Base-by-base conservation (phyloP, 2,888 invertebrate species). In the Taphrorychus bicolor region DNA sequence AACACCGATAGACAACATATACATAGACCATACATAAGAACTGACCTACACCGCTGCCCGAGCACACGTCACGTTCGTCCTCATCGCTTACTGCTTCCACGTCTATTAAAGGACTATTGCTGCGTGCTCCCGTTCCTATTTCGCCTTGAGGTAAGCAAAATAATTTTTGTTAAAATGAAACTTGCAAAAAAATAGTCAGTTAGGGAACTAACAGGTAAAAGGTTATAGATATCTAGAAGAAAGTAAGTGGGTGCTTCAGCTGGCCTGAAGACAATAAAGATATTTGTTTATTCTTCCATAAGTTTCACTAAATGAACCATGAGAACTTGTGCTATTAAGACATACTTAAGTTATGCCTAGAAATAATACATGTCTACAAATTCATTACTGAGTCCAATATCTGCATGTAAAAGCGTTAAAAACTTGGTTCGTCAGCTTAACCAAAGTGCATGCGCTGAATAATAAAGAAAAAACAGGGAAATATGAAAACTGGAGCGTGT, bases 101-200 rank as follows among this genome's bases (percentile, higher is more conserved):
- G 83, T 88, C 88, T 79, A 88, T 87, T 82, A 88, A 85, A 78
- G 89, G 88, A 83, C 88, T 88, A 80, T 82, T 82, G 79, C 84
- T 86, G 78, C 84, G 84, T 81, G 83, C 86, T 73, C 79, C 81
- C 81, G 83, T 85, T 80, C 86, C 86, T 84, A 87, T 87, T 84
- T 88, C 88, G 88, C 88, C 89, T 88, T 83, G 23, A 56, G 60
- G 54, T 69, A 48, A 19, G 57, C 52, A 62, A 65, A 16, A 11
- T 16, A 11, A n/a, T 16, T 21, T 21, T 14, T 18, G 51, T 51
- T 51, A 51, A 51, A 24, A 51, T 48, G 18, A 45, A n/a, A n/a
- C n/a, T n/a, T n/a, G n/a, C n/a, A n/a, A n/a, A n/a, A n/a, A n/a
- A n/a, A n/a, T n/a, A n/a, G n/a, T n/a, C n/a, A n/a, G n/a, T n/a